Conservation (phyloP, 2,113 vertebrate species). For the Merops nubicus region DNA sequence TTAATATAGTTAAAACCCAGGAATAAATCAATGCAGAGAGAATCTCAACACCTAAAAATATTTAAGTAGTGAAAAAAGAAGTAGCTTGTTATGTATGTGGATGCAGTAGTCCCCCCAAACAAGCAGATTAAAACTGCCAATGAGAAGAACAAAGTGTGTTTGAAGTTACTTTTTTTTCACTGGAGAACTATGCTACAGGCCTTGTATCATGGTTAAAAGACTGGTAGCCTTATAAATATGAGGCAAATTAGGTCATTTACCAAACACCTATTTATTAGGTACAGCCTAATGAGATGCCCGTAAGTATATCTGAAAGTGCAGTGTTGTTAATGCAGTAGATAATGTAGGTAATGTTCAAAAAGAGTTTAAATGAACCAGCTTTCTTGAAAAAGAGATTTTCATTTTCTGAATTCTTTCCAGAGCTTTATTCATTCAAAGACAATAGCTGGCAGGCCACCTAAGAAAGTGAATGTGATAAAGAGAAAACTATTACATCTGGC, state of each 20-base stretch:
- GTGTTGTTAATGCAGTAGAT: not conserved
- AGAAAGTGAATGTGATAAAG: slow-evolving; percentile 3
- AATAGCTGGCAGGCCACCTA: slow-evolving; percentile 3
- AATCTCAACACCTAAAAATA: not conserved
- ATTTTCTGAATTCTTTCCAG: not conserved
- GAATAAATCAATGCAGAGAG: not conserved
- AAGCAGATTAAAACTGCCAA: not conserved
- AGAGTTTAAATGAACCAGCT: not conserved
- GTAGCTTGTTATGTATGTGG: not conserved
- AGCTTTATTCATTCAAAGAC: not conserved
- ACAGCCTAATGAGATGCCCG: not conserved
- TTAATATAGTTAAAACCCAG: not conserved
- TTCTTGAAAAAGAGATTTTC: not conserved
- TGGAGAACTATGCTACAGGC: not conserved
- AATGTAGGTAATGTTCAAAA: not conserved
- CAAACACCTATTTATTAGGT: not conserved
- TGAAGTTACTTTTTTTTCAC: not conserved
- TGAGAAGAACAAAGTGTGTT: not conserved
- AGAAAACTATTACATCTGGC: slow-evolving; percentile 22
- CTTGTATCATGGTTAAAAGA: not conserved
- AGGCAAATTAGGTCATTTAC: not conserved
- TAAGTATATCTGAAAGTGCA: not conserved
- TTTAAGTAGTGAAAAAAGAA: not conserved
- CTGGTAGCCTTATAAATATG: not conserved
- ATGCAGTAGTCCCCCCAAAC: not conserved